Conservation (phyloP, 37 sponge, comb jelly and placozoan species). For the Beroe ovata region DNA sequence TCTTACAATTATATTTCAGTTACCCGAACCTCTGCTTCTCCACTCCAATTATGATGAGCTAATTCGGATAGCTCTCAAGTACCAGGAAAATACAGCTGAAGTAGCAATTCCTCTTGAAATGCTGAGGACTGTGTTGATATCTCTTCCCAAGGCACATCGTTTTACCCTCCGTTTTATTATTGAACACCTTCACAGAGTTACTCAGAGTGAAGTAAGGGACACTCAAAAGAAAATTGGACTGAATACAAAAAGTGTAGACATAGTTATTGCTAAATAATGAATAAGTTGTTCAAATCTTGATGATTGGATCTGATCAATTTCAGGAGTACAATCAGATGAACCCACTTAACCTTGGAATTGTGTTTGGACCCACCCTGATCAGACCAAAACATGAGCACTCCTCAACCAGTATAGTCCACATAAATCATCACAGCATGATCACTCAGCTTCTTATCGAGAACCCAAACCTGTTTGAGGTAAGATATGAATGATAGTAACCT, state of each 20-base stretch:
- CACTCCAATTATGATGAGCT: slow-evolving; percentile 54
- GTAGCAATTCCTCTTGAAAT: neutral
- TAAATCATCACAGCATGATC: slow-evolving; percentile 60
- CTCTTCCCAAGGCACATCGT: slow-evolving; percentile 39
- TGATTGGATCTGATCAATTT: too few species aligned
- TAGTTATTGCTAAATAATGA: too few species aligned
- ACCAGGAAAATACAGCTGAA: slow-evolving; percentile 6
- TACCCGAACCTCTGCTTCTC: slow-evolving; percentile 41
- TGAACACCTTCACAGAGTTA: slow-evolving; percentile 35
- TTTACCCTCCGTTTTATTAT: slow-evolving; percentile 40
- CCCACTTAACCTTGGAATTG: slow-evolving; percentile 29
- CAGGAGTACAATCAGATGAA: slow-evolving; percentile 56
- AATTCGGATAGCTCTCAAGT: slow-evolving; percentile 10
- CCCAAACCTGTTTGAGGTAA: neutral
- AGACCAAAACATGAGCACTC: slow-evolving; percentile 53
- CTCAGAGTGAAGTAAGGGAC: slow-evolving; percentile 33
- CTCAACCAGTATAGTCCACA: slow-evolving; percentile 57
- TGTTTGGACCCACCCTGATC: slow-evolving; percentile 65
- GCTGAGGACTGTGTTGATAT: neutral
- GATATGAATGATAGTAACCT: too few species aligned
- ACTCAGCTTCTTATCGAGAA: slow-evolving; percentile 49
- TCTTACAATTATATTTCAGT: neutral
- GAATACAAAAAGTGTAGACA: too few species aligned
- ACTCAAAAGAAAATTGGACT: too few species aligned
- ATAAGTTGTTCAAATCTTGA: too few species aligned